Evolutionary conservation across 2,797 vertebrate species (phyloP), one percentile per base, ranked within the genome.

Genomic region (Psittacula derbiana): DNA sequence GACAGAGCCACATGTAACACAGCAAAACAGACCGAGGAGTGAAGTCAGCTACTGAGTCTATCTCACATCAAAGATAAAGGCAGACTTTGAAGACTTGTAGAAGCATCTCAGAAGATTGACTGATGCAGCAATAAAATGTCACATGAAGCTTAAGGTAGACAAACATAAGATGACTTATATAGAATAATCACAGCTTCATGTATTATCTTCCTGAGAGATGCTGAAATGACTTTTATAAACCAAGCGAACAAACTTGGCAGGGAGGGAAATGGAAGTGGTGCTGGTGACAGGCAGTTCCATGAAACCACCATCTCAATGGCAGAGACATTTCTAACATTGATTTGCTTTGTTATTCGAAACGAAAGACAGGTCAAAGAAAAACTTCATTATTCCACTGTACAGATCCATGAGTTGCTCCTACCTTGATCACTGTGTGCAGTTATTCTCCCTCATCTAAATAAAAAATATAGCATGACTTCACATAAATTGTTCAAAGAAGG

Each of bases 181-280:
- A 30, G 41, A 80, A 70, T 73, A 80, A 76, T 83, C 25, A 41
- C 12, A 61, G 13, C 6, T 47, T 61, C 60, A 80, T 4, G 1
- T 52, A 57, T 23, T 57, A 36, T 41, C 41, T 58, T 92, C 27
- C 38, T 3, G 3, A 80, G 13, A 74, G 14, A 28, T 55, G 27
- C 6, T 76, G 41, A 71, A 92, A 71, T 53, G 30, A 46, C 23
- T 52, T 6, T 23, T 31, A 40, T 15, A 73, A 86, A 58, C 11
- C 3, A 70, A 76, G 30, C 3, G 73, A 73, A 65, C 1, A 1
- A 19, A 18, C 16, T 43, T 64, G 40, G 11, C 0, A 0, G 27
- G 8, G 8, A 4, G 11, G 1, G 23, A 58, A 36, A 19, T 10
- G 3, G 4, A 3, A 7, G 5, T 6, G 9, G 10, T 3, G 3